Evolutionary conservation across 2,888 invertebrate genomes (phyloP).

Genomic region (Geophilus truncorum): DNA sequence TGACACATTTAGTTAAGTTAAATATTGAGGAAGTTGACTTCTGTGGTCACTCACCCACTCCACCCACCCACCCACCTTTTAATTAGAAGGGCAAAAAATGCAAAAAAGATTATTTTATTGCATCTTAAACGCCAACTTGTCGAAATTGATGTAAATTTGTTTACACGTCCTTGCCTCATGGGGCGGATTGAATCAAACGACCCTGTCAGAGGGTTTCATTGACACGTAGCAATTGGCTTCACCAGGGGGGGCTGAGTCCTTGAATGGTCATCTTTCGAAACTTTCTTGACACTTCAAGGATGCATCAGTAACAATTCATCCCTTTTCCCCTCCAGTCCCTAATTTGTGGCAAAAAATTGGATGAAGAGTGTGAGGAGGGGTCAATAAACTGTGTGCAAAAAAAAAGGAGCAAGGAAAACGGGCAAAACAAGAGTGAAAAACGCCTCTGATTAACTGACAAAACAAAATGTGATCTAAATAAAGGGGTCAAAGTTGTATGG

Average conservation of each 20-base stretch:
- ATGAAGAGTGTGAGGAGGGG: not conserved
- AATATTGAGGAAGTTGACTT: slow-evolving; percentile 17
- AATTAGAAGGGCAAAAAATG: too few species aligned
- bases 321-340: not conserved
- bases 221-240: slow-evolving; percentile 4
- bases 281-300: slow-evolving; percentile 11
- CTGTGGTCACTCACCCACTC: not conserved
- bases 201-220: slow-evolving; percentile 13
- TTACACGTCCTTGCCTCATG: not conserved
- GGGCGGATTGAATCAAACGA: not conserved
- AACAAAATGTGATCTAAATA: not conserved
- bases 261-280: slow-evolving; percentile 17
- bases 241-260: not conserved
- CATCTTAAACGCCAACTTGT: not conserved
- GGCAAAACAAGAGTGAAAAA: not conserved
- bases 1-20: not conserved
- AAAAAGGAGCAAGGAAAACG: slow-evolving; percentile 21
- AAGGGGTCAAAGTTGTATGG: not conserved
- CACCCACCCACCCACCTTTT: not conserved
- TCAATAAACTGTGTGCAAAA: not conserved
- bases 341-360: not conserved
- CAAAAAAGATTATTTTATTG: not conserved
- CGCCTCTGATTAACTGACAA: not conserved
- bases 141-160: slow-evolving; percentile 6
- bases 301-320: slow-evolving; percentile 13